Evolutionary conservation across 2,888 invertebrate genomes (phyloP).

Genomic region (Agrilus biguttatus): DNA sequence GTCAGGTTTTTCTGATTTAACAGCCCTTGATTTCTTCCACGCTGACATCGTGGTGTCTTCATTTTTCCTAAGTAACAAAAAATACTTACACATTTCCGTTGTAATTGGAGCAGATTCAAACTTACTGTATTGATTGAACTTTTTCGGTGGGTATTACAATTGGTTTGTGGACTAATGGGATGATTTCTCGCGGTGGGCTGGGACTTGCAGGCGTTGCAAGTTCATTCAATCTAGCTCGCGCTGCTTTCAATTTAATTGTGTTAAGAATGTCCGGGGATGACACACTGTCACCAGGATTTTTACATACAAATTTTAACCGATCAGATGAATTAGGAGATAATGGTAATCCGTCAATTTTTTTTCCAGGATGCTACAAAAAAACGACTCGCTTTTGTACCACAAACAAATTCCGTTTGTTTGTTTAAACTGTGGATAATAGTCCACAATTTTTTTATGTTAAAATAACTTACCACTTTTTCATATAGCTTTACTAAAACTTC

Average conservation of each 20-base stretch:
- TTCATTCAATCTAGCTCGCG: conserved; percentile 9
- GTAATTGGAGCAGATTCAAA: not conserved
- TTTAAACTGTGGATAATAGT: no score
- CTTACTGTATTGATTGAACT: conserved; percentile 8
- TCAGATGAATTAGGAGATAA: not conserved
- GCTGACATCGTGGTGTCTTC: not conserved
- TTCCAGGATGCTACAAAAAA: conserved; percentile 3
- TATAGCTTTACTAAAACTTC: conserved; percentile 51
- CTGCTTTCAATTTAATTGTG: conserved; percentile 8
- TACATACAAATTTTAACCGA: conserved; percentile 4
- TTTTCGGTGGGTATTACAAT: conserved; percentile 31
- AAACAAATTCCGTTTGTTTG: conserved; percentile 1
- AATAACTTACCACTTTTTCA: conserved; percentile 44
- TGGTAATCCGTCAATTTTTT: not conserved
- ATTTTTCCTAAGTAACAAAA: not conserved
- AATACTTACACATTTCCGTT: conserved; percentile 5
- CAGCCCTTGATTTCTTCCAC: not conserved
- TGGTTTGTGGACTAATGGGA: conserved; percentile 18
- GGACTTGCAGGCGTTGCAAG: conserved; percentile 33
- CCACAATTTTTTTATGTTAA: no score
- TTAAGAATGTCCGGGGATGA: not conserved
- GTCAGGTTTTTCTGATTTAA: conserved; percentile 18
- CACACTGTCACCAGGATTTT: conserved; percentile 1
- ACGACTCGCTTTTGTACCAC: not conserved
- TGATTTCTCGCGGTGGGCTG: conserved; percentile 29